Evolutionary conservation across 92 coral and sea anemone genomes (phyloP).

Genomic region (Micromussa lordhowensis): DNA sequence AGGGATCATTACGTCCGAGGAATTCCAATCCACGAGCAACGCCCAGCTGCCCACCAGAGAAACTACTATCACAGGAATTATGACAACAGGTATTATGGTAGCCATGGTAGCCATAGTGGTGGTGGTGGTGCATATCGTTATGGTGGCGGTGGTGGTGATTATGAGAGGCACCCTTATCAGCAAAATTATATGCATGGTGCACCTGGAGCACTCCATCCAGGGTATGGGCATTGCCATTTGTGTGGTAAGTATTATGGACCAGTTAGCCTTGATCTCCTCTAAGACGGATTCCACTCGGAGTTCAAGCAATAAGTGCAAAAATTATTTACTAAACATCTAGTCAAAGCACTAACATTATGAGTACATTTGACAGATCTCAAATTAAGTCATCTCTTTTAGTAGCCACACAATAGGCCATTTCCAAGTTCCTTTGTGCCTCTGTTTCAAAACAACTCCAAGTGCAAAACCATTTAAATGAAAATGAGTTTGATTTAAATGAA

Average conservation of each 20-base stretch:
- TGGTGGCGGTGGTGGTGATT: constrained; percentile 12
- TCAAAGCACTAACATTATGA: too few relatives aligned
- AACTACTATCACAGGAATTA: constrained; percentile 44
- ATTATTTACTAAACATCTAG: too few relatives aligned
- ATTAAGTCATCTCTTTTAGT: too few relatives aligned
- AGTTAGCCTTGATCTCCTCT: too few relatives aligned
- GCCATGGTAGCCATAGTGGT: constrained; percentile 33
- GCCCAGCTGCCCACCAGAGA: constrained; percentile 30
- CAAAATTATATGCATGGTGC: constrained; percentile 52
- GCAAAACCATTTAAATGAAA: too few relatives aligned
- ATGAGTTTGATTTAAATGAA: too few relatives aligned
- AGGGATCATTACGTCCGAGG: constrained; percentile 26
- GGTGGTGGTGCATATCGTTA: constrained; percentile 36
- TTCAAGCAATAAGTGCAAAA: too few relatives aligned
- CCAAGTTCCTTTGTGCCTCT: too few relatives aligned
- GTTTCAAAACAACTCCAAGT: too few relatives aligned
- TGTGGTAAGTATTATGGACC: constrained; percentile 62
- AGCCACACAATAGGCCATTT: too few relatives aligned
- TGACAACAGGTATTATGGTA: constrained; percentile 46
- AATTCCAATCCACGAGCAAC: constrained; percentile 38
- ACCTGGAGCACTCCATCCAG: constrained; percentile 58
- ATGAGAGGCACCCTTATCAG: constrained; percentile 5
- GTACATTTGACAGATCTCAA: too few relatives aligned
- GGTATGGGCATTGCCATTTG: constrained; percentile 78
- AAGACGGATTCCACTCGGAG: too few relatives aligned